Conservation (phyloP, 2,888 invertebrate genomes). For the Prenolepis imparis region DNA sequence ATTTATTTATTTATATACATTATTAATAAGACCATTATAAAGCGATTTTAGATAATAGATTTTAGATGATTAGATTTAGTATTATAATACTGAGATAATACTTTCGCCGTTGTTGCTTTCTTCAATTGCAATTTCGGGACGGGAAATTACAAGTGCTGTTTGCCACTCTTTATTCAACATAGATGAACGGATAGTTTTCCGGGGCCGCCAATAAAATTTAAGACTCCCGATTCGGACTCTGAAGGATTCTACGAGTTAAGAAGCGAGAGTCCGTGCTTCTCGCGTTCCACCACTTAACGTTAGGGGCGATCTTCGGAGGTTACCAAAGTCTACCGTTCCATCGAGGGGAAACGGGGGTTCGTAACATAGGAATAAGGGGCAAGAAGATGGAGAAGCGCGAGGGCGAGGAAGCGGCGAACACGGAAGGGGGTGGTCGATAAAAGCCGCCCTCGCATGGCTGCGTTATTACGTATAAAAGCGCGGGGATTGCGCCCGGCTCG, state of each 20-base stretch:
- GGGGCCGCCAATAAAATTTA: slow-evolving; percentile 64
- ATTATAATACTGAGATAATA: not conserved
- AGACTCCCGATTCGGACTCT: slow-evolving; percentile 43
- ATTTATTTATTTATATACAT: not conserved
- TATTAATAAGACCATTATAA: not conserved
- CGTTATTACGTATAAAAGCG: slow-evolving; percentile 77
- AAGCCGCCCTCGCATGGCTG: slow-evolving; percentile 75
- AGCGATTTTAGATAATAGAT: not conserved
- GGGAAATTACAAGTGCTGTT: not conserved
- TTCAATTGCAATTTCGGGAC: not conserved
- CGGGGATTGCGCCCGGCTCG: slow-evolving; percentile 72
- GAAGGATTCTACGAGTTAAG: slow-evolving; percentile 58
- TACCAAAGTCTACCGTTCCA: slow-evolving; percentile 58
- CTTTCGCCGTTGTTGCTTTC: not conserved
- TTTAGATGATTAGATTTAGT: too few relatives aligned
- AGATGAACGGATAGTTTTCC: not conserved
- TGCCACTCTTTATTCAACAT: not conserved
- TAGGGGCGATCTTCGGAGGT: slow-evolving; percentile 63
- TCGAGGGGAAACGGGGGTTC: slow-evolving; percentile 48
- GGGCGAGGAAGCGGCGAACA: slow-evolving; percentile 58
- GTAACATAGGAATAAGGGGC: slow-evolving; percentile 48
- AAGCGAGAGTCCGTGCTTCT: slow-evolving; percentile 46
- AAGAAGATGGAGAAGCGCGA: slow-evolving; percentile 38
- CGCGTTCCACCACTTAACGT: slow-evolving; percentile 63
- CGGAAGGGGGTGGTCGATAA: slow-evolving; percentile 76